Conservation (phyloP, 2,888 invertebrate genomes). For the Tortricodes alternella region DNA sequence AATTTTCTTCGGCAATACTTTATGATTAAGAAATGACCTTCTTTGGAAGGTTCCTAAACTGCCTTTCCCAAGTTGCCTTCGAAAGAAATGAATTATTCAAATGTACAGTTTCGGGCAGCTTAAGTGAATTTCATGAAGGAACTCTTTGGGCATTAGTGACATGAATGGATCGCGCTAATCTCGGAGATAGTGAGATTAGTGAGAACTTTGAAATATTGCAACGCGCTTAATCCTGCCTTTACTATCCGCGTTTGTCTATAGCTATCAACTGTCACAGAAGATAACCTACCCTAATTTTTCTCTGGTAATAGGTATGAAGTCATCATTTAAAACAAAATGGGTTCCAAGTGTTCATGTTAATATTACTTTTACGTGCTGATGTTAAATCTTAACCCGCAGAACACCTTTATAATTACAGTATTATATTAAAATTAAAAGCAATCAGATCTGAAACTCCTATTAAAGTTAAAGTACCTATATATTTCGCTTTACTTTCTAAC, state of each 20-base stretch:
- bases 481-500: slow-evolving; percentile 17
- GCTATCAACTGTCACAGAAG: no score
- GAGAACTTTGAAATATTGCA: no score
- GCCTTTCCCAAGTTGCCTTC: slow-evolving; percentile 13
- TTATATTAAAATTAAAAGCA: slow-evolving; percentile 1
- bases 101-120: slow-evolving; percentile 24
- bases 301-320: no score
- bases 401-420: no score
- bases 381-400: no score
- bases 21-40: slow-evolving; percentile 32
- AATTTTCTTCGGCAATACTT: slow-evolving; percentile 21
- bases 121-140: slow-evolving; percentile 35
- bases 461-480: slow-evolving; percentile 18
- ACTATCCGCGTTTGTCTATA: no score
- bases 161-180: not conserved
- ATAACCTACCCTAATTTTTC: no score
- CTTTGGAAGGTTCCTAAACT: slow-evolving; percentile 18
- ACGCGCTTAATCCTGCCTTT: no score
- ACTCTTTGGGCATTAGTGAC: slow-evolving; percentile 16
- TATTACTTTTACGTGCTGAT: no score
- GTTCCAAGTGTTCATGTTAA: no score
- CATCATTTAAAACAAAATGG: no score
- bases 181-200: no score
- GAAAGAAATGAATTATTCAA: slow-evolving; percentile 36
- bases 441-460: slow-evolving; percentile 9